phyloP scores from a whole-genome alignment of 2,797 vertebrate genomes.

The Acanthurus tractus region DNA sequence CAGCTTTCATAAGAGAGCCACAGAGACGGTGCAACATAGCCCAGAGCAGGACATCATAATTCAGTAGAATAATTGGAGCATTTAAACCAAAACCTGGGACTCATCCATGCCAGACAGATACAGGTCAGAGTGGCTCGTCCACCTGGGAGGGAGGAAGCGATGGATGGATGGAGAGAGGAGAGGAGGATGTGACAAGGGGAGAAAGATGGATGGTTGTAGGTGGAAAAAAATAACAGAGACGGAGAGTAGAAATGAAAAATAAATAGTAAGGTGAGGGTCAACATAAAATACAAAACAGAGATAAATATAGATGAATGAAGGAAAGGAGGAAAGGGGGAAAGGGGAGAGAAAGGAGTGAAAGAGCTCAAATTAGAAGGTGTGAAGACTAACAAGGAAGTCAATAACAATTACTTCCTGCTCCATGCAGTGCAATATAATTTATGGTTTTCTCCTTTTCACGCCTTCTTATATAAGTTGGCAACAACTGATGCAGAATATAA shows the following conservation, averaged over 20 bases:
- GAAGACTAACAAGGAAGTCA: constrained; percentile 58
- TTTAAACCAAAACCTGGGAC: constrained; percentile 81
- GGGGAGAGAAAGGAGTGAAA: constrained; percentile 5
- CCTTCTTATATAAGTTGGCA: constrained; percentile 14
- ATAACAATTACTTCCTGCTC: constrained; percentile 57
- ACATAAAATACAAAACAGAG: constrained; percentile 20
- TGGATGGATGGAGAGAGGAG: constrained; percentile 53
- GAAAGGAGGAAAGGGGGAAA: not conserved
- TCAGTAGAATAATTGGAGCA: constrained; percentile 85
- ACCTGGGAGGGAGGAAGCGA: constrained; percentile 59
- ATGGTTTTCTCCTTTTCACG: constrained; percentile 25
- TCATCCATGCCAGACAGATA: constrained; percentile 82
- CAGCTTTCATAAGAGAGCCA: constrained; percentile 74
- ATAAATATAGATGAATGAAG: constrained; percentile 10
- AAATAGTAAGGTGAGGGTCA: constrained; percentile 14
- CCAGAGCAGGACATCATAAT: constrained; percentile 80
- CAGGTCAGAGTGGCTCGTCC: constrained; percentile 73
- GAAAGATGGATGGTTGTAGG: constrained; percentile 45
- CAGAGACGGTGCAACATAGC: constrained; percentile 68
- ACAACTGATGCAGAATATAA: constrained; percentile 28
- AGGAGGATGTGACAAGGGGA: constrained; percentile 47
- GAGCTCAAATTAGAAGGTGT: constrained; percentile 41
- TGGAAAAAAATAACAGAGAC: constrained; percentile 19
- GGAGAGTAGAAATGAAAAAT: constrained; percentile 34
- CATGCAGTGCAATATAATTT: constrained; percentile 39